Conservation (phyloP, 2,797 vertebrate species). For the Zalophus californianus region DNA sequence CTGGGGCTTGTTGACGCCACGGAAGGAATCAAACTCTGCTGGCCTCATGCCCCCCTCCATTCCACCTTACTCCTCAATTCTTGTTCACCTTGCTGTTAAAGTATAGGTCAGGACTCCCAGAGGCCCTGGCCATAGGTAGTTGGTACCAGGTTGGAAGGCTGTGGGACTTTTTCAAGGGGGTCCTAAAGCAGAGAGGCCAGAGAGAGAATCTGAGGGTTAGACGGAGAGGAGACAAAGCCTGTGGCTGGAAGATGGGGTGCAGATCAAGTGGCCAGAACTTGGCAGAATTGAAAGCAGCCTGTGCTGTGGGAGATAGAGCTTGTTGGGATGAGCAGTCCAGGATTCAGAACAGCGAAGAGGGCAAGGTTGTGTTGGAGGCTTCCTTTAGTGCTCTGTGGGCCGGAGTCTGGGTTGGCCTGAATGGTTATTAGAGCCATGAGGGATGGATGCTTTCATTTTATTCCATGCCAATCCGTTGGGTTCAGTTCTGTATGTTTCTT, state of each 20-base stretch:
- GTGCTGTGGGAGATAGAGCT: not conserved
- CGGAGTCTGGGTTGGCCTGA: not conserved
- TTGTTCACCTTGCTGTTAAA: not conserved
- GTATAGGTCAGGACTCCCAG: not conserved
- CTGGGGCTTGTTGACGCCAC: not conserved
- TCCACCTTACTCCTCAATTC: not conserved
- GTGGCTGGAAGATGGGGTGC: not conserved
- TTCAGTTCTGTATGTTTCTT: not conserved
- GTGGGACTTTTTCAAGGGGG: not conserved
- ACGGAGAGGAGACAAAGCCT: slow-evolving; percentile 11
- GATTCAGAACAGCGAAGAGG: not conserved
- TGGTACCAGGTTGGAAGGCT: not conserved
- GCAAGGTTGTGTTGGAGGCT: not conserved
- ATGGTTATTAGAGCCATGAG: not conserved
- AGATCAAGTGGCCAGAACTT: not conserved
- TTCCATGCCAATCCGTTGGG: not conserved
- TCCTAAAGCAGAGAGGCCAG: not conserved
- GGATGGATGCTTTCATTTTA: not conserved
- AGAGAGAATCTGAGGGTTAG: not conserved
- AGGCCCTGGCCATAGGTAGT: not conserved
- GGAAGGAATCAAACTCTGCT: not conserved
- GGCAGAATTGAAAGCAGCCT: not conserved
- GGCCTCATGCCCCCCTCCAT: not conserved
- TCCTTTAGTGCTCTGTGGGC: not conserved
- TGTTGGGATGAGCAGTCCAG: not conserved